Evolutionary conservation across 2,888 invertebrate species (phyloP).

Genomic region (Drosophila robusta): DNA sequence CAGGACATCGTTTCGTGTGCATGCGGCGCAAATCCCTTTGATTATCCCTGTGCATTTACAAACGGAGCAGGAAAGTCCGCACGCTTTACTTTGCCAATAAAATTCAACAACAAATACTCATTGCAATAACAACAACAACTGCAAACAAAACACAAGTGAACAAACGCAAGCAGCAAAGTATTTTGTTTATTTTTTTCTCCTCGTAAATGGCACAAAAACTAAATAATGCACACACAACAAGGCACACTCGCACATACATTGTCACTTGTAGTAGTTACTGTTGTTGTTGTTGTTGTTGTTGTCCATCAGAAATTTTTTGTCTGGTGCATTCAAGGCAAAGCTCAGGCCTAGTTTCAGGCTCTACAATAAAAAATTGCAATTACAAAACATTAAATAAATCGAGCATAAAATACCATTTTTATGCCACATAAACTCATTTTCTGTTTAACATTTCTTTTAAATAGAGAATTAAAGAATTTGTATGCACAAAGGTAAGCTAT

Average conservation of each 20-base stretch:
- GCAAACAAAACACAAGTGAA: slow-evolving; percentile 23
- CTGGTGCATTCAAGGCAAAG: slow-evolving; percentile 18
- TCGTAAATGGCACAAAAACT: slow-evolving; percentile 41
- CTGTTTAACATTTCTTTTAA: no score
- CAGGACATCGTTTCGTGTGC: slow-evolving; percentile 37
- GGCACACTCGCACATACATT: slow-evolving; percentile 4
- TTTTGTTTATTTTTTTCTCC: slow-evolving; percentile 11
- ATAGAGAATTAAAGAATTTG: no score
- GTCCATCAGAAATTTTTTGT: slow-evolving; percentile 2
- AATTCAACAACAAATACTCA: slow-evolving; percentile 65
- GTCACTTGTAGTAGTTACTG: slow-evolving; percentile 18
- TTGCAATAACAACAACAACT: slow-evolving; percentile 29
- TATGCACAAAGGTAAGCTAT: no score
- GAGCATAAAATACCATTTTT: not conserved
- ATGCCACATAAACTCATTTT: no score
- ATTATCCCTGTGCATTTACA: slow-evolving; percentile 64
- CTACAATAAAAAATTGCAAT: not conserved
- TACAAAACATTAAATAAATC: not conserved
- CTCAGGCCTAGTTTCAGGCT: not conserved
- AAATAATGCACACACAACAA: slow-evolving; percentile 52
- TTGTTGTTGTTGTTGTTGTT: slow-evolving; percentile 16
- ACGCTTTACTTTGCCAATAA: slow-evolving; percentile 57
- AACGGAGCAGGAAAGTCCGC: slow-evolving; percentile 53
- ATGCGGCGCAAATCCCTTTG: slow-evolving; percentile 63
- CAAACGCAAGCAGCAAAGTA: slow-evolving; percentile 27